Base-by-base conservation (phyloP, 2,113 vertebrate species). In the Otis tarda region DNA sequence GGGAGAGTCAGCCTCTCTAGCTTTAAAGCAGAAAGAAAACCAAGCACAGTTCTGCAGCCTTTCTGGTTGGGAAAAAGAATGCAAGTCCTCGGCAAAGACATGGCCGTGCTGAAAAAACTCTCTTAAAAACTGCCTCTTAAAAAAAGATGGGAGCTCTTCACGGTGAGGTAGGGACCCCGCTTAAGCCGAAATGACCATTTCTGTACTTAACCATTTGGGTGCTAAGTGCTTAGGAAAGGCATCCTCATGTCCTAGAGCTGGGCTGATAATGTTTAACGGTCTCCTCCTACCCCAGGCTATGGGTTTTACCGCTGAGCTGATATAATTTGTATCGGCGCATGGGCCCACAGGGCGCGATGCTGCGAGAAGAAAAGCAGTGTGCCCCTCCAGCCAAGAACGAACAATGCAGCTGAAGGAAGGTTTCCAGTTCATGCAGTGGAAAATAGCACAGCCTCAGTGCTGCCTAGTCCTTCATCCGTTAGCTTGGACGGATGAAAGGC, bases 381-480 rank as follows among this genome's bases (percentile, higher is more conserved):
- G 14, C 23, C 71, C 41, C 55, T 92, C 75, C n/a, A 92, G 64
- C 53, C 87, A 71, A 3, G 9, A 87, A 12, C 1, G 2, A 60
- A 68, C 23, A 65, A 33, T 12, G 35, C 30, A 63, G 53, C 56
- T 60, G 39, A 70, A 75, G 65, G 74, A 67, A 82, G 35, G 70
- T 71, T 80, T 81, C 37, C 65, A 69, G 73, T 22, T 37, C 35
- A 63, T 53, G 31, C 60, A 64, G 63, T 12, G 63, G 83, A 95
- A 95, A 93, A 78, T 5, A 87, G 41, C 90, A 70, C n/a, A 87
- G 30, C 41, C 24, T 61, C 68, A 59, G 71, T 63, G 60, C 27
- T 78, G 65, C 30, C n/a, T 7, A 9, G 49, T 68, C 69, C 73
- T 89, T 84, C 55, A 61, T 39, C 69, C 3, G 0, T 87, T 69